Base-by-base conservation (phyloP, 2,888 invertebrate species). In the Elysia crispata region DNA sequence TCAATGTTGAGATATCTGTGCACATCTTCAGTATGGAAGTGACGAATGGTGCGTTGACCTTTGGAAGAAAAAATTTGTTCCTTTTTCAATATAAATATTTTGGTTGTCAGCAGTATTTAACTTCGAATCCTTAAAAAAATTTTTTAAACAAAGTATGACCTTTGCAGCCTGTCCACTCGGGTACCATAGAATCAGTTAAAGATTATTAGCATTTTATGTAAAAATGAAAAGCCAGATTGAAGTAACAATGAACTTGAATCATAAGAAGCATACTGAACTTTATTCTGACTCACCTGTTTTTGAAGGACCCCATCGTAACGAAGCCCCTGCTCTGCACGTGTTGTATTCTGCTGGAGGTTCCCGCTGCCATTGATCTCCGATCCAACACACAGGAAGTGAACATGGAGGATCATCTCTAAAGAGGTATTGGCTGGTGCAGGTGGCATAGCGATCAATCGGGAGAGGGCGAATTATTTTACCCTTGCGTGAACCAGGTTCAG, bases 281-380 rank as follows among this genome's bases (percentile, higher is more conserved):
- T n/a, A 54, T 28, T 28, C 20, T 31, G 28, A 76, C 87, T 78
- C 80, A 91, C 92, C 92, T 62, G 88, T 85, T 86, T 89, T 91
- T 77, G 90, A 87, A 11, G 89, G 90, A 13, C 92, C 92, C 92
- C 92, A 92, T 72, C 88, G 85, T 41, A 89, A 88, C 11, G 89
- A 87, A 0, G 91, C 90, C 11, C 90, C 88, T 6, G 87, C 87
- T 64, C 90, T 82, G 77, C 90, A 89, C 0, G 89, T 89, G 84
- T 90, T 87, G 82, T 92, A 89, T 60, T 89, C 85, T 54, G 83
- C 83, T 1, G 88, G 86, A 33, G 90, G 88, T 41, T 86, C 82
- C 6, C 88, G 82, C 66, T 86, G 83, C 86, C 87, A 88, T 79
- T 90, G 88, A 20, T 87, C 83, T 75, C 88, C 91, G 5, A 91